phyloP scores from a whole-genome alignment of 2,888 invertebrate genomes.

The Apamea crenata region DNA sequence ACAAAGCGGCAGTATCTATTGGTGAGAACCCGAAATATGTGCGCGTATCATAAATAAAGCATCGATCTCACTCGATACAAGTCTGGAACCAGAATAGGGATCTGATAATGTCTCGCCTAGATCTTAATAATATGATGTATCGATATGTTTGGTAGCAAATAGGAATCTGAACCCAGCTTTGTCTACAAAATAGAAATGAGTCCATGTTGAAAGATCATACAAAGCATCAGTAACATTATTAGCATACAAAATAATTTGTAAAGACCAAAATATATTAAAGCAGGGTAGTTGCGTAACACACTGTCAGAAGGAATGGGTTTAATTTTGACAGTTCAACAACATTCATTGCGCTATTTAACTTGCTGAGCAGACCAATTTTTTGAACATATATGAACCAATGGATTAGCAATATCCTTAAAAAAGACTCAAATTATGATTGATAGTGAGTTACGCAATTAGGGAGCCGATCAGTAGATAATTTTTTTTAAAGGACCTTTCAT shows the following conservation, averaged over 20 bases:
- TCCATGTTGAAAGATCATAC: not conserved
- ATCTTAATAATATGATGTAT: constrained; percentile 39
- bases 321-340: not conserved
- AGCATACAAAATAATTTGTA: not conserved
- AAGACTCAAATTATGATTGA: not conserved
- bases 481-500: not conserved
- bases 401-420: not conserved
- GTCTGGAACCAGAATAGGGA: constrained; percentile 26
- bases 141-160: not conserved
- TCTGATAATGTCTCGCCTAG: constrained; percentile 44
- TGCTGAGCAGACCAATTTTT: not conserved
- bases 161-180: not conserved
- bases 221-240: not conserved
- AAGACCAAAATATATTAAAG: not conserved
- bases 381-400: not conserved
- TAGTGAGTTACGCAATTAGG: not conserved
- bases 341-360: not conserved
- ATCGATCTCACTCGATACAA: constrained; percentile 68
- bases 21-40: constrained; percentile 72
- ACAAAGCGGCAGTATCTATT: constrained; percentile 73
- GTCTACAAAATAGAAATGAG: not conserved
- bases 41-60: constrained; percentile 73
- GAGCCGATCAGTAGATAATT: not conserved
- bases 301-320: not conserved
- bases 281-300: no score